Conservation (phyloP, 2,888 invertebrate genomes). For the Caenorhabditis doughertyi region DNA sequence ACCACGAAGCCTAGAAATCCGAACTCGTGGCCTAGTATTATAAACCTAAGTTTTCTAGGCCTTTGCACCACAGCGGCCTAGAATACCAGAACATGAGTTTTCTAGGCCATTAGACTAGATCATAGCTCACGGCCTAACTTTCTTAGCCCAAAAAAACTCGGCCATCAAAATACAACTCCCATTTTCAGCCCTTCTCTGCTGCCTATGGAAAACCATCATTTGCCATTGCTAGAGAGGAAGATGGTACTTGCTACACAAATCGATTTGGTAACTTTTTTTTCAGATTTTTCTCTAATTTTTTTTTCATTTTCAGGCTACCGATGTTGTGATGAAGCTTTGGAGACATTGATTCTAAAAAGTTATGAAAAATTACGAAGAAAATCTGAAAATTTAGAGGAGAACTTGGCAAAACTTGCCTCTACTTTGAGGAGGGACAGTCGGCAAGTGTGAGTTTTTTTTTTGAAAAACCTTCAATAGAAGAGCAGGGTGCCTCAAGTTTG, state of each 20-base stretch:
- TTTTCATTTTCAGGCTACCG: conserved; percentile 44
- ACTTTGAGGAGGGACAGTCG: conserved; percentile 64
- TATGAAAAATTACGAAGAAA: conserved; percentile 61
- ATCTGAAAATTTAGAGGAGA: conserved; percentile 30
- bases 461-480: too few relatives aligned
- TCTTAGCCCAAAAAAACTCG: neutral
- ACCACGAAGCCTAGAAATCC: too few relatives aligned
- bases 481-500: too few relatives aligned
- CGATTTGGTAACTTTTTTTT: conserved; percentile 40
- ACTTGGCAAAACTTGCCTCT: conserved; percentile 57
- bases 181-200: conserved; percentile 43
- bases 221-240: conserved; percentile 45
- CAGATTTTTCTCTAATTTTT: neutral
- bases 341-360: conserved; percentile 67
- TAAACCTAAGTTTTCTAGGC: too few relatives aligned
- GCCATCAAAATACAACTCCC: neutral
- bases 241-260: conserved; percentile 52
- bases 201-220: conserved; percentile 53
- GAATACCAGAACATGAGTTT: too few relatives aligned
- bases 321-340: conserved; percentile 71
- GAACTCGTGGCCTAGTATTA: too few relatives aligned
- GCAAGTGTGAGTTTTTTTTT: conserved; percentile 59
- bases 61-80: too few relatives aligned
- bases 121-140: too few relatives aligned
- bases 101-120: too few relatives aligned